A percentile compares a stretch with the other conserved stretches of the same genome.
Evolutionary conservation across 2,888 invertebrate genomes (phyloP).

Genomic region (Pheosia gnoma): DNA sequence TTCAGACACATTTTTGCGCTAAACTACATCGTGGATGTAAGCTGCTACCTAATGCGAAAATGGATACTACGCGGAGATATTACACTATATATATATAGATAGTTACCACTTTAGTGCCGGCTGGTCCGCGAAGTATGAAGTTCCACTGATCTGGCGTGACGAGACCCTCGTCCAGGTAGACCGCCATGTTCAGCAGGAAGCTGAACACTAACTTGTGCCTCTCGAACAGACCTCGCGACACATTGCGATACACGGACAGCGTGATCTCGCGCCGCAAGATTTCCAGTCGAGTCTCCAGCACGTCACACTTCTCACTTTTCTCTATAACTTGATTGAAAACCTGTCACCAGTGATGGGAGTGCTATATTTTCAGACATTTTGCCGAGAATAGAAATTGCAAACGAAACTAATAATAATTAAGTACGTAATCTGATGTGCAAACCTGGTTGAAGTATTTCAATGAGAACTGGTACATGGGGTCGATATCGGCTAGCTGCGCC

Average conservation of each 20-base stretch:
- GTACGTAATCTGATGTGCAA: slow-evolving; percentile 9
- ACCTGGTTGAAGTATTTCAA: slow-evolving; percentile 91
- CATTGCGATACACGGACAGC: slow-evolving; percentile 92
- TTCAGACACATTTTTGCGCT: too few species aligned
- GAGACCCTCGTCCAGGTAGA: slow-evolving; percentile 86
- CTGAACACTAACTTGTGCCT: slow-evolving; percentile 95
- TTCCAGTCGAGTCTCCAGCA: slow-evolving; percentile 87
- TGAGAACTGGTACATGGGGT: slow-evolving; percentile 98
- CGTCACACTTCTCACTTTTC: slow-evolving; percentile 87
- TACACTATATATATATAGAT: too few species aligned
- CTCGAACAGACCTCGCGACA: slow-evolving; percentile 95
- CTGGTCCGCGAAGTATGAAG: slow-evolving; percentile 90
- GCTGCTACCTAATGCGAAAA: too few species aligned
- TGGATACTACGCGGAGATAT: neutral
- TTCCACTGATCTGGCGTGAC: slow-evolving; percentile 88
- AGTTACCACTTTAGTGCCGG: slow-evolving; percentile 81
- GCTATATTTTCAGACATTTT: too few species aligned
- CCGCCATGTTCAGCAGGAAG: slow-evolving; percentile 91
- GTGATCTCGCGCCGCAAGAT: slow-evolving; percentile 91
- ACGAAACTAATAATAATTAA: neutral
- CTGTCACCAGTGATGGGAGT: slow-evolving; percentile 60
- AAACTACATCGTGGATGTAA: too few species aligned
- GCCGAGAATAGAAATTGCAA: too few species aligned
- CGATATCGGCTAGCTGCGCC: slow-evolving; percentile 93
- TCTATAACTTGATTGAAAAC: slow-evolving; percentile 93